Percentiles rank a stretch among this genome's conserved stretches.
phyloP scores from a whole-genome alignment of 2,888 invertebrate genomes.

The Hyalella azteca region DNA sequence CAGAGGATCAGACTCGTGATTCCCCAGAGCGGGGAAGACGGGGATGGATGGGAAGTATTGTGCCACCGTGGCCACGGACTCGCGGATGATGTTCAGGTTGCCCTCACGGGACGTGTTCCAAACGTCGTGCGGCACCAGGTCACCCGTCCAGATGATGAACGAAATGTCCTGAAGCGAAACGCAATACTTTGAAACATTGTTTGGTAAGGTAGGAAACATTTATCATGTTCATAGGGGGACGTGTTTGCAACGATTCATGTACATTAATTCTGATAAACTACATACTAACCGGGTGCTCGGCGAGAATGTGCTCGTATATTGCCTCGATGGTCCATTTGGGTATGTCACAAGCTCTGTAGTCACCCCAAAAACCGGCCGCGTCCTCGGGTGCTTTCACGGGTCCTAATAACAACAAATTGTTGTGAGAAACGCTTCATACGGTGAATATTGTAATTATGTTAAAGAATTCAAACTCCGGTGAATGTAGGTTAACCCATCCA shows the following conservation, averaged over 20 bases:
- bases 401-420: slow-evolving; percentile 55
- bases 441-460: too few species aligned
- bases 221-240: too few species aligned
- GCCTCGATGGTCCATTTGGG: slow-evolving; percentile 67
- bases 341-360: slow-evolving; percentile 67
- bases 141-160: slow-evolving; percentile 66
- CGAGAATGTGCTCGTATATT: slow-evolving; percentile 72
- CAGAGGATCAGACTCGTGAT: slow-evolving; percentile 95
- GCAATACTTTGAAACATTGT: too few species aligned
- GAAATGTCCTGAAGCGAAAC: slow-evolving; percentile 61
- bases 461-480: too few species aligned
- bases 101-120: slow-evolving; percentile 77
- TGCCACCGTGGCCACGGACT: slow-evolving; percentile 71
- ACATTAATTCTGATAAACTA: too few species aligned
- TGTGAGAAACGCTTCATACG: too few species aligned
- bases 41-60: slow-evolving; percentile 78
- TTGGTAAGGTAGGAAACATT: too few species aligned
- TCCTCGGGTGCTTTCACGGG: slow-evolving; percentile 50
- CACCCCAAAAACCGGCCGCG: slow-evolving; percentile 64
- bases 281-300: slow-evolving; percentile 64
- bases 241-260: too few species aligned
- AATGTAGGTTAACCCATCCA: too few species aligned
- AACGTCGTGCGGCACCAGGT: slow-evolving; percentile 66
- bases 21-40: slow-evolving; percentile 92
- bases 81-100: slow-evolving; percentile 82